Conservation (phyloP, 2,888 invertebrate species). For the Drosophila maculinotata region DNA sequence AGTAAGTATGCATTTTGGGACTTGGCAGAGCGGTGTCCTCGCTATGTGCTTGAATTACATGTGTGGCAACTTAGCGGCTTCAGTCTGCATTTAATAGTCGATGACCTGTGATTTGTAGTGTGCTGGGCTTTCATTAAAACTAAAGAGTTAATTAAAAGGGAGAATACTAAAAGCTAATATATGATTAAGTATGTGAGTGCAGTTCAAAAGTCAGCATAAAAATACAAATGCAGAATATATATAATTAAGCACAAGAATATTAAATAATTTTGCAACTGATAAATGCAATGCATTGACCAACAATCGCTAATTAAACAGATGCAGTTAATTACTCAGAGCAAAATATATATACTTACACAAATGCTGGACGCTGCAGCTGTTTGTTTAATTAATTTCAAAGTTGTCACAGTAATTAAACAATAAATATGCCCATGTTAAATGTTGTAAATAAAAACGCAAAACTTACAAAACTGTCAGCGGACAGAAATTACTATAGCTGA, state of each 20-base stretch:
- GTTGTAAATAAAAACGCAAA: slow-evolving; percentile 48
- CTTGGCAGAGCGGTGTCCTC: no score
- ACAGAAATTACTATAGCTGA: slow-evolving; percentile 1
- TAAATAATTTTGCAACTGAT: slow-evolving; percentile 28
- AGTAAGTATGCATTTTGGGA: background rate
- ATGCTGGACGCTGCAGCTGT: slow-evolving; percentile 17
- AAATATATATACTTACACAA: slow-evolving; percentile 1
- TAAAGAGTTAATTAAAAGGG: no score
- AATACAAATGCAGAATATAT: no score
- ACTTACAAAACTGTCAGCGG: slow-evolving; percentile 58
- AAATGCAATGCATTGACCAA: slow-evolving; percentile 28
- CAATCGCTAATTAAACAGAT: slow-evolving; percentile 57
- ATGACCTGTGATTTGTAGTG: no score
- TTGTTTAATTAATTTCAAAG: slow-evolving; percentile 63
- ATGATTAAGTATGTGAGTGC: no score
- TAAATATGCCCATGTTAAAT: slow-evolving; percentile 58
- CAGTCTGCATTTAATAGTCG: no score
- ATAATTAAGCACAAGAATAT: slow-evolving; percentile 3
- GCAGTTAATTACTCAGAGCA: slow-evolving; percentile 58
- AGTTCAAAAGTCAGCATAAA: no score
- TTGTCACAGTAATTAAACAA: slow-evolving; percentile 68
- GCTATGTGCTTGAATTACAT: no score
- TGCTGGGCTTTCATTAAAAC: no score
- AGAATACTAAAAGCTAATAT: no score
- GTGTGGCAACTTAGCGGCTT: no score